A percentile compares a stretch with the other conserved stretches of the same genome.
Evolutionary conservation across 2,113 vertebrate species (phyloP).

Genomic region (Lutjanus erythropterus): DNA sequence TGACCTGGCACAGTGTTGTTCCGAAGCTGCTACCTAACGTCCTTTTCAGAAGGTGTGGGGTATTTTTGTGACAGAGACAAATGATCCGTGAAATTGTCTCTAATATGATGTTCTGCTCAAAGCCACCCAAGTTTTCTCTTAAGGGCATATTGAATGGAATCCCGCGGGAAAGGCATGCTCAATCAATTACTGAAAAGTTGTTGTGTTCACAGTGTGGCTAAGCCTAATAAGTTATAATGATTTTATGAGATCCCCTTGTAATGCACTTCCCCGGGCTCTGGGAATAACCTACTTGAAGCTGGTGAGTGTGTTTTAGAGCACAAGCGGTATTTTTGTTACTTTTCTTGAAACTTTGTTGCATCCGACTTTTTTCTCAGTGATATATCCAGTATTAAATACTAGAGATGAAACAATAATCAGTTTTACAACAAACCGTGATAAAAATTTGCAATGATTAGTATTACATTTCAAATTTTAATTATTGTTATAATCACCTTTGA

Average conservation of each 20-base stretch:
- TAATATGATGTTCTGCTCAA: conserved; percentile 68
- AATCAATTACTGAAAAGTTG: conserved; percentile 56
- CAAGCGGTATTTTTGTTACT: not conserved
- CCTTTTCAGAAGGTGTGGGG: conserved; percentile 27
- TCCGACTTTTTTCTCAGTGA: not conserved
- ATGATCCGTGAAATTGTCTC: conserved; percentile 75
- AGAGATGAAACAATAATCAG: no score
- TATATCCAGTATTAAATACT: not conserved
- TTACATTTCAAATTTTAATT: no score
- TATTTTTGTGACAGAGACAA: conserved; percentile 61
- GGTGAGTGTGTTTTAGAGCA: conserved; percentile 9
- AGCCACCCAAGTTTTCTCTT: conserved; percentile 39
- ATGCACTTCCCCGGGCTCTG: conserved; percentile 19
- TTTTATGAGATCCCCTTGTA: conserved; percentile 54
- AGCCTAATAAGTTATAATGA: conserved; percentile 59
- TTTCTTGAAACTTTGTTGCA: not conserved
- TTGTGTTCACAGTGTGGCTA: conserved; percentile 61
- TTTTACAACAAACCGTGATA: no score
- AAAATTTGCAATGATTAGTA: no score
- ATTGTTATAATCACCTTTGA: no score
- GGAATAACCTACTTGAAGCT: conserved; percentile 11
- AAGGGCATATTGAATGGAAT: conserved; percentile 53
- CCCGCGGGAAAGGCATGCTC: conserved; percentile 36
- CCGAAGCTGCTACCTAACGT: conserved; percentile 16
- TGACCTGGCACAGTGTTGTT: conserved; percentile 4